phyloP scores from a whole-genome alignment of 2,797 vertebrate genomes.

The Sphenodon punctatus region DNA sequence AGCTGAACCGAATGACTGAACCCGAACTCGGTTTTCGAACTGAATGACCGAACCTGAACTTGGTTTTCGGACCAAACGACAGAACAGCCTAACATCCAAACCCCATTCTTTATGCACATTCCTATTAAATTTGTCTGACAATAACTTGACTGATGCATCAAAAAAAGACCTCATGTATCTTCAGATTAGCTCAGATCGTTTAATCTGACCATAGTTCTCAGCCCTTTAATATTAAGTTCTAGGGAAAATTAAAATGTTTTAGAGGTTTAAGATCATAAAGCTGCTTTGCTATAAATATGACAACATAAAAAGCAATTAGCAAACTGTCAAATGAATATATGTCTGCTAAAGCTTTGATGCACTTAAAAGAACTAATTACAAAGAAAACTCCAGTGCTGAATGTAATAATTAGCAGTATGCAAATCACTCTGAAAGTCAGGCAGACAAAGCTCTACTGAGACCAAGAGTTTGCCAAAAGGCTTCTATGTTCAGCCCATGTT shows the following conservation, averaged over 20 bases:
- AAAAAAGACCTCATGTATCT: not conserved
- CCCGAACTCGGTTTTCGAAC: no score
- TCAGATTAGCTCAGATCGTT: not conserved
- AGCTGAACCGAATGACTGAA: no score
- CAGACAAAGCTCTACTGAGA: constrained; percentile 21
- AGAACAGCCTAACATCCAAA: no score
- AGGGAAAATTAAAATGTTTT: constrained; percentile 45
- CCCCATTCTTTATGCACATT: no score
- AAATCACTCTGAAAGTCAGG: constrained; percentile 25
- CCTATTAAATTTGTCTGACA: no score
- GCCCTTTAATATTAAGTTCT: constrained; percentile 11
- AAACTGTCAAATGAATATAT: constrained; percentile 58
- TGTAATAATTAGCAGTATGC: constrained; percentile 46
- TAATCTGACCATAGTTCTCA: constrained; percentile 30
- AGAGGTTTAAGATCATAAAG: constrained; percentile 58
- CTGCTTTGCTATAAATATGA: constrained; percentile 50
- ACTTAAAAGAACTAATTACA: constrained; percentile 62
- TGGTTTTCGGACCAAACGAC: no score
- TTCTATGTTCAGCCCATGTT: not conserved
- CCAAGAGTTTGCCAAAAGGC: constrained; percentile 23
- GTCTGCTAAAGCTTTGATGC: constrained; percentile 46
- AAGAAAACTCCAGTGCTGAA: constrained; percentile 30
- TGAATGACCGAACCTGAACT: no score
- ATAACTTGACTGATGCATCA: not conserved
- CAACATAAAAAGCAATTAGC: constrained; percentile 64